phyloP scores from a whole-genome alignment of 2,797 vertebrate genomes.

The Cyprinodon diabolis region DNA sequence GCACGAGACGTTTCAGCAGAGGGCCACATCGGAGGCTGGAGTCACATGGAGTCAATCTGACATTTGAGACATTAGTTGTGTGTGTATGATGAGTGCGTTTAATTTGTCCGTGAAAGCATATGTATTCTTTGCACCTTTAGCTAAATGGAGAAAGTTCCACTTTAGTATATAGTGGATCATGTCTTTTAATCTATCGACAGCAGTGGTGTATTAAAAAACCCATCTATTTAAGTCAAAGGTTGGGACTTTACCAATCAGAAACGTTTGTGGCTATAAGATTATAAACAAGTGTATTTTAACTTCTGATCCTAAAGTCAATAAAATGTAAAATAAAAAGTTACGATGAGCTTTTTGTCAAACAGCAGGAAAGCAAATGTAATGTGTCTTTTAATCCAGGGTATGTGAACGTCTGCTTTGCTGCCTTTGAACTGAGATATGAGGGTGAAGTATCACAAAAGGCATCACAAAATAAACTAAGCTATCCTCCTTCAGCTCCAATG shows the following conservation, averaged over 20 bases:
- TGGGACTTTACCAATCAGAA: background rate
- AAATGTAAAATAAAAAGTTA: no score
- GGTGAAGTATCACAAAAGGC: constrained; percentile 40
- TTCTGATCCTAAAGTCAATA: no score
- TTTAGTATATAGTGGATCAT: background rate
- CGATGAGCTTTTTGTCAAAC: background rate
- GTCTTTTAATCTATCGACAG: background rate
- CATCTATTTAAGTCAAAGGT: background rate
- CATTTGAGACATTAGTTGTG: no score
- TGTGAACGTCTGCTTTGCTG: constrained; percentile 30
- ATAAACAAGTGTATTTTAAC: no score
- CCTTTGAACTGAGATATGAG: constrained; percentile 7
- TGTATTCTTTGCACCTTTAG: no score
- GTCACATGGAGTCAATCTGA: no score
- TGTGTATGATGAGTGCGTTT: no score
- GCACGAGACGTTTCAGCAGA: no score
- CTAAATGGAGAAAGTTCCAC: no score
- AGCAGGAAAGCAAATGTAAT: background rate
- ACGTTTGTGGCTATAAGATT: no score
- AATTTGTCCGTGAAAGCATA: no score
- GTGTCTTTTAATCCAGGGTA: background rate
- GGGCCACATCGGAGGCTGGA: no score
- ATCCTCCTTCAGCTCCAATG: constrained; percentile 36
- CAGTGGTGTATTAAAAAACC: background rate
- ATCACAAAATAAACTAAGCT: constrained; percentile 43